Evolutionary conservation across 2,797 vertebrate species (phyloP), one percentile per base, ranked within the genome.

Genomic region (Pipistrellus pygmaeus): DNA sequence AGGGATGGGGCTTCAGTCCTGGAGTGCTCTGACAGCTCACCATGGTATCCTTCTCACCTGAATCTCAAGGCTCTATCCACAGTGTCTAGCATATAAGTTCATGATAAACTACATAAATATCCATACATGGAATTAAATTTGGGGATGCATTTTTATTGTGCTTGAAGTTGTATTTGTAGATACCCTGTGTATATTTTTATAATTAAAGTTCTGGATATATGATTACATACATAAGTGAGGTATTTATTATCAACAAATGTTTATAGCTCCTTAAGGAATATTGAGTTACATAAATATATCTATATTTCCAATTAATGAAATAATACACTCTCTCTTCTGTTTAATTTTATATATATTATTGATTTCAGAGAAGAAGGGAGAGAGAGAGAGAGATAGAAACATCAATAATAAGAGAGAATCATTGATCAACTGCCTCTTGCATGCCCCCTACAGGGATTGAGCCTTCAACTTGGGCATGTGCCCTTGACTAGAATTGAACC

Each of bases 1-100:
- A 41, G 4, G 5, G 3, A 14, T n/a, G 25, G 27, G 0, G 18
- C 20, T n/a, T 53, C 15, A 18, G 2, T 27, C 15, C 5, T 15
- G 27, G 0, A 21, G 17, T 11, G 3, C 12, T 75, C 18, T 44
- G 38, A 35, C 8, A 32, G 7, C 8, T 21, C 44, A 23, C 18
- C 3, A 7, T 30, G 10, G 18, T 17, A 11, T 23, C 14, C 2
- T 4, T 6, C 20, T 72, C 27, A 68, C 14, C 4, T 27, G 32
- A 51, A 88, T 13, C 18, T 38, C 14, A 32, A 38, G n/a, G 5
- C 64, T 72, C 23, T 66, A 8, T 48, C 23, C 21, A 17, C 0
- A 1, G 4, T 9, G 13, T 83, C 23, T 68, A 23, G 14, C 17
- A 38, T 32, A 51, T 11, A 8, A 72, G 48, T 66, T 64, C 1